A percentile compares a stretch with the other conserved stretches of the same genome.
Conservation (phyloP, 2,888 invertebrate genomes). For the Zhengitettix transpicula region DNA sequence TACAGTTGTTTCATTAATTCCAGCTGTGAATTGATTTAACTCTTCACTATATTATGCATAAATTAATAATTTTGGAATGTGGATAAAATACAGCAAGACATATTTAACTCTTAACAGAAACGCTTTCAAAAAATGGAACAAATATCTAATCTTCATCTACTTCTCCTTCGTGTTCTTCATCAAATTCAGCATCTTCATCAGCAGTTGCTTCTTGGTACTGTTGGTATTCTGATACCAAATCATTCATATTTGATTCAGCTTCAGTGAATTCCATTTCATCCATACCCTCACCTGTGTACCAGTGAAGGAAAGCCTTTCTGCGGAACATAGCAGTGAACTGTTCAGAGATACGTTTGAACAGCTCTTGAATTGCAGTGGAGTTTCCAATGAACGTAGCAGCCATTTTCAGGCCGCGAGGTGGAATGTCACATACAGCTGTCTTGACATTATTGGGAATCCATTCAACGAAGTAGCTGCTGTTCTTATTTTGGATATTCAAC, state of each 20-base stretch:
- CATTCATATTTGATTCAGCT: slow-evolving; percentile 94
- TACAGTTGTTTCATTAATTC: no score
- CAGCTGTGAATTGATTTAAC: no score
- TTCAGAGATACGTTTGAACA: slow-evolving; percentile 77
- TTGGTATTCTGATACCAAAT: slow-evolving; percentile 84
- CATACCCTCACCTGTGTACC: slow-evolving; percentile 97
- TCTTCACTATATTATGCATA: no score
- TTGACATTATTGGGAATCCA: slow-evolving; percentile 74
- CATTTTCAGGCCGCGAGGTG: slow-evolving; percentile 51
- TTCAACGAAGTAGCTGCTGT: slow-evolving; percentile 64
- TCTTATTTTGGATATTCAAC: slow-evolving; percentile 63
- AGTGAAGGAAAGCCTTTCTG: slow-evolving; percentile 91
- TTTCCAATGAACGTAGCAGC: slow-evolving; percentile 80
- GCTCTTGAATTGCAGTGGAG: slow-evolving; percentile 72
- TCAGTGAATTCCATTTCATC: slow-evolving; percentile 96
- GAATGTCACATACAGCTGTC: slow-evolving; percentile 66
- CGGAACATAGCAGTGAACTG: slow-evolving; percentile 90
- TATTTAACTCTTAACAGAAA: no score
- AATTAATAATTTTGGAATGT: no score
- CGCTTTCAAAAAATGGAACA: no score
- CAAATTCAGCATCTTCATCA: no score
- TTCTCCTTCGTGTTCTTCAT: no score
- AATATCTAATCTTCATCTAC: no score
- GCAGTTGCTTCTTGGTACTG: slow-evolving; percentile 55
- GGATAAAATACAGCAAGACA: no score